Conservation (phyloP, 2,888 invertebrate genomes). For the Drosophila suboccidentalis region DNA sequence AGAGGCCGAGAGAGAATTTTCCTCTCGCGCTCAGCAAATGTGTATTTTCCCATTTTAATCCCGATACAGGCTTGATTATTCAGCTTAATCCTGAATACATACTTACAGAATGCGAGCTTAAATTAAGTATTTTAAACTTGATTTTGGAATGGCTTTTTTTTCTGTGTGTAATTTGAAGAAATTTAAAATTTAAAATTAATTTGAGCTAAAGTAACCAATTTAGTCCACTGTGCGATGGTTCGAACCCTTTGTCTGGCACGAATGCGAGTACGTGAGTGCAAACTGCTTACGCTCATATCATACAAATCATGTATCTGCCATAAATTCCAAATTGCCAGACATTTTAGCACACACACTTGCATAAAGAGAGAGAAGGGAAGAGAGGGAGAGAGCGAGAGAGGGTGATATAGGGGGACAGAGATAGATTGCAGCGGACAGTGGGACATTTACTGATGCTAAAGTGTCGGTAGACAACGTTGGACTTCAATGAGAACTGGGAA, state of each 20-base stretch:
- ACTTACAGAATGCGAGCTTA: no score
- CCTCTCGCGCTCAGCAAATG: no score
- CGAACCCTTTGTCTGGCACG: conserved; percentile 43
- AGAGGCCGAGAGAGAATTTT: no score
- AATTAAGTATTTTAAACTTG: no score
- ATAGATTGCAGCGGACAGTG: conserved; percentile 52
- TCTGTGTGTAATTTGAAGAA: no score
- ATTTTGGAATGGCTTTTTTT: no score
- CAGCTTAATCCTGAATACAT: no score
- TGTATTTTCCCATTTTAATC: no score
- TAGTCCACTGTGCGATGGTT: neutral
- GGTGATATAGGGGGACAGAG: conserved; percentile 18
- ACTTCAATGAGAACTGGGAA: conserved; percentile 33
- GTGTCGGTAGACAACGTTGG: conserved; percentile 26
- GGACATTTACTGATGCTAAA: conserved; percentile 31
- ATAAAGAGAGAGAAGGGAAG: neutral
- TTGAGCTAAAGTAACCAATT: neutral
- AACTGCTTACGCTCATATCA: conserved; percentile 81
- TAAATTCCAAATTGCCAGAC: conserved; percentile 83
- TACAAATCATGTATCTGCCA: conserved; percentile 82
- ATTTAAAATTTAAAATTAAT: neutral
- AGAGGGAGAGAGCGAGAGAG: neutral
- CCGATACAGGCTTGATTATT: no score
- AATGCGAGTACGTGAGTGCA: conserved; percentile 75
- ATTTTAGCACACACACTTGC: conserved; percentile 62